Conservation (phyloP, 2,797 vertebrate species). For the Gymnothorax javanicus region DNA sequence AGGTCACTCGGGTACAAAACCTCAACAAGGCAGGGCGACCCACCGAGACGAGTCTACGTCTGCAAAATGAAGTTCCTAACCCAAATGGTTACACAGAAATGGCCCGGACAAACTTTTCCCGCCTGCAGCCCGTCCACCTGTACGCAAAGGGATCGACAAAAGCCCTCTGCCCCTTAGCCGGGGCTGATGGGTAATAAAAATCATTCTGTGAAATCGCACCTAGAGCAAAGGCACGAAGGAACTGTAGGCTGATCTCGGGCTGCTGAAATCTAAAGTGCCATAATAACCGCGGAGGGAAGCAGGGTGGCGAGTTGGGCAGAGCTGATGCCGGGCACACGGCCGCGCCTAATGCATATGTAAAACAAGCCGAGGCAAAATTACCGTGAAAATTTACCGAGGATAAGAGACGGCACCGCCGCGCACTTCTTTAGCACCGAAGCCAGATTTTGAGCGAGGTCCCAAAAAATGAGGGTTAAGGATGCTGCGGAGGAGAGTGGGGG, state of each 20-base stretch:
- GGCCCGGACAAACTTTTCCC: no score
- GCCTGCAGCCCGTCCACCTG: no score
- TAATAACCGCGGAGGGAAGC: neutral
- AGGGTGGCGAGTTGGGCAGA: neutral
- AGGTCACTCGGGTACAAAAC: no score
- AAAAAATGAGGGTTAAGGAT: conserved; percentile 34
- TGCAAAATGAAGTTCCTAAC: no score
- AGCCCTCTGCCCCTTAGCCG: no score
- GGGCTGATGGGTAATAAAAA: neutral
- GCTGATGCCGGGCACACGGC: neutral
- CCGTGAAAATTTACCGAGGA: conserved; percentile 41
- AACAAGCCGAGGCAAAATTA: conserved; percentile 29
- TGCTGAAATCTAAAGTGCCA: conserved; percentile 11
- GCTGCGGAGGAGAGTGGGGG: conserved; percentile 5
- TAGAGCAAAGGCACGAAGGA: neutral
- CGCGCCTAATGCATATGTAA: conserved; percentile 29
- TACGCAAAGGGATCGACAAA: no score
- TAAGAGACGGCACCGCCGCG: conserved; percentile 37
- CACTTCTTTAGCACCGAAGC: conserved; percentile 32
- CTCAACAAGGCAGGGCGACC: no score
- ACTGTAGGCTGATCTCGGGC: neutral
- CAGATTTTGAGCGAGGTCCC: conserved; percentile 34
- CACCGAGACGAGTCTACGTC: no score
- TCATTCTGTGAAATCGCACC: neutral
- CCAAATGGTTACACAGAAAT: no score